A percentile compares a stretch with the other conserved stretches of the same genome.
These are phyloP conservation scores for Andricus curvator DNA, from an alignment of 2,888 invertebrate species.

Conservation along the genomic window DNA sequence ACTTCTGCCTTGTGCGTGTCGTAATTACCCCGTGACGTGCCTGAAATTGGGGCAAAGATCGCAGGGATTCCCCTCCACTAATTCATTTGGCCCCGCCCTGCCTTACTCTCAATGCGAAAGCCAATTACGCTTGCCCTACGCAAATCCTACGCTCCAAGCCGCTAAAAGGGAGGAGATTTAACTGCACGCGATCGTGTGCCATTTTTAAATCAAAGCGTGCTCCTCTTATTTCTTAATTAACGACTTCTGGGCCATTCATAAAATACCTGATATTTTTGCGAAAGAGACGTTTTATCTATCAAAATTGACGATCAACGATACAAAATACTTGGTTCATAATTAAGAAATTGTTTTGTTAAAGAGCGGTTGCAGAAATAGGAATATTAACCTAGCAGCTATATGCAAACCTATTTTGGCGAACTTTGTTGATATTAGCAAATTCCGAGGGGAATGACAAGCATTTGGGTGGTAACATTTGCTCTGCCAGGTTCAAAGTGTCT, in stretches of 20 bases:
- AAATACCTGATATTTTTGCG: neutral
- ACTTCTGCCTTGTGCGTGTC: conserved; percentile 26
- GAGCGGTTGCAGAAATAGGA: no score
- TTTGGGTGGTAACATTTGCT: conserved; percentile 9
- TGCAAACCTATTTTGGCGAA: conserved; percentile 25
- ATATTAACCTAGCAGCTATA: neutral
- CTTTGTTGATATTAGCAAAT: conserved; percentile 37
- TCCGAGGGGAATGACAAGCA: conserved; percentile 12
- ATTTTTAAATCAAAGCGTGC: conserved; percentile 11
- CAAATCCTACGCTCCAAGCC: conserved; percentile 1
- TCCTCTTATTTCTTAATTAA: conserved; percentile 17
- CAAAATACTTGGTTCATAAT: no score
- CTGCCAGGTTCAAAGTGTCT: conserved; percentile 3
- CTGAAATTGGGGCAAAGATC: conserved; percentile 44
- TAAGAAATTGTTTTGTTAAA: no score
- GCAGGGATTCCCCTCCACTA: conserved; percentile 42
- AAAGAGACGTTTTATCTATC: neutral
- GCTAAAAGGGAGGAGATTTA: conserved; percentile 13
- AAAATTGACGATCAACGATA: neutral
- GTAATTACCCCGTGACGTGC: conserved; percentile 46
- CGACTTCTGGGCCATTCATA: neutral
- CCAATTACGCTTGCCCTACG: conserved; percentile 43
- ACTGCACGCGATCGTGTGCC: conserved; percentile 19
- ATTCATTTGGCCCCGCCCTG: conserved; percentile 42
- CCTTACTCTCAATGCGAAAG: conserved; percentile 41